Conservation (phyloP, 2,113 vertebrate species). For the Gyps fulvus region DNA sequence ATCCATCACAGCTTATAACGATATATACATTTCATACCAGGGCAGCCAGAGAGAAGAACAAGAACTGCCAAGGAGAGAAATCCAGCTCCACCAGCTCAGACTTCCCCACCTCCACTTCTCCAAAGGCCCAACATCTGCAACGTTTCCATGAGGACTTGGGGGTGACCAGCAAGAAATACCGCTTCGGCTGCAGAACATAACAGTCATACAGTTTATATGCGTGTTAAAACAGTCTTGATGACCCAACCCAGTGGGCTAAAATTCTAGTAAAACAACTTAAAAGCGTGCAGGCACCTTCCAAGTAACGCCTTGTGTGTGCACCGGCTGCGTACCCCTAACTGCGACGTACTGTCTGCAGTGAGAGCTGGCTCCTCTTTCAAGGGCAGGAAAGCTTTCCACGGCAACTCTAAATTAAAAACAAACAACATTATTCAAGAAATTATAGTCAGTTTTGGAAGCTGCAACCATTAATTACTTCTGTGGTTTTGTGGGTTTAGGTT, state of each 20-base stretch:
- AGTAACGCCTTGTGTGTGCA: neutral
- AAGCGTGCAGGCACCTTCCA: neutral
- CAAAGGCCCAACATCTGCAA: neutral
- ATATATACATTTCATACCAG: neutral
- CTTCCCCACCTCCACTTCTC: neutral
- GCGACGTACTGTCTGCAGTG: accelerated
- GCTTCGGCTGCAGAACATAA: neutral
- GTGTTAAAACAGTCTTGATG: neutral
- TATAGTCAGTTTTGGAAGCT: neutral
- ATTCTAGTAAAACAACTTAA: neutral
- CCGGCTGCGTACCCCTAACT: accelerated
- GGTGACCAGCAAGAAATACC: accelerated
- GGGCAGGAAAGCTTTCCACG: neutral
- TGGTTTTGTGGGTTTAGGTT: conserved; percentile 17
- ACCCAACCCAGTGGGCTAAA: neutral
- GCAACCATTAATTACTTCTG: conserved; percentile 30
- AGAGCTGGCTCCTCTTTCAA: neutral
- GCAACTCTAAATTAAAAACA: neutral
- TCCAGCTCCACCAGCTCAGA: neutral
- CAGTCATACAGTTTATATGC: accelerated
- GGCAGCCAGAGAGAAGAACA: neutral
- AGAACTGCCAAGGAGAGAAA: neutral
- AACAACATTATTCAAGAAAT: neutral
- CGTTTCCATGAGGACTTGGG: accelerated
- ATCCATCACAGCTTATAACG: accelerated